Conservation (phyloP, 2,888 invertebrate species). For the Drosophila sordidula region DNA sequence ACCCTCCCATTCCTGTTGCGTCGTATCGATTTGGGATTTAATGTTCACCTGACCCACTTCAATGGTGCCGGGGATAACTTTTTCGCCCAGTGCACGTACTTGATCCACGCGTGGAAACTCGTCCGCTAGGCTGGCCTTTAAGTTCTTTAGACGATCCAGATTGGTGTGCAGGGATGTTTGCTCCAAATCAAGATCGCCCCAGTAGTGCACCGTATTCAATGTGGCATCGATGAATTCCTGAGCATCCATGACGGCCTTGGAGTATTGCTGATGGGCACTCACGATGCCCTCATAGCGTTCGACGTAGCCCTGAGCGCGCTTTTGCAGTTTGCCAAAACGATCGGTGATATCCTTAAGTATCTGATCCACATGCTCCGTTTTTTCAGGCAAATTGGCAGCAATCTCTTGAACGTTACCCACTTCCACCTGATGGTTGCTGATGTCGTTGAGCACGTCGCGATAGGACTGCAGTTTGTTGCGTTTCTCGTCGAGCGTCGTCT, state of each 20-base stretch:
- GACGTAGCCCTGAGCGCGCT: slow-evolving; percentile 91
- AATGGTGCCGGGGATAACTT: slow-evolving; percentile 94
- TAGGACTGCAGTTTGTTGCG: slow-evolving; percentile 94
- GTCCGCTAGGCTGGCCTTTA: slow-evolving; percentile 92
- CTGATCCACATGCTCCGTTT: slow-evolving; percentile 90
- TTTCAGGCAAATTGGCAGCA: slow-evolving; percentile 92
- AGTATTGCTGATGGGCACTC: slow-evolving; percentile 94
- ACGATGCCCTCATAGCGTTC: slow-evolving; percentile 95
- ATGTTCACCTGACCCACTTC: slow-evolving; percentile 93
- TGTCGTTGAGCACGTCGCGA: slow-evolving; percentile 92
- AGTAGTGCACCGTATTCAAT: slow-evolving; percentile 91
- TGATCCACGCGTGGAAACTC: slow-evolving; percentile 93
- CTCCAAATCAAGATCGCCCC: slow-evolving; percentile 94
- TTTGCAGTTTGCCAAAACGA: slow-evolving; percentile 90
- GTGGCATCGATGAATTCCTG: slow-evolving; percentile 95
- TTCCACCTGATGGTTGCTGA: slow-evolving; percentile 93
- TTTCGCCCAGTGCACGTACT: slow-evolving; percentile 93
- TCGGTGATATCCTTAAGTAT: slow-evolving; percentile 89
- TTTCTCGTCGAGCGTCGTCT: slow-evolving; percentile 95
- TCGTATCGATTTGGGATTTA: slow-evolving; percentile 93
- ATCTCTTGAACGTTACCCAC: slow-evolving; percentile 92
- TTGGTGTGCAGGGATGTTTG: slow-evolving; percentile 94
- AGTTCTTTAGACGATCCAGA: slow-evolving; percentile 92
- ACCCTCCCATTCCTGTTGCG: slow-evolving; percentile 96
- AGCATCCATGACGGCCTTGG: slow-evolving; percentile 93